Conservation (phyloP, 2,113 vertebrate genomes). For the Ammodytes dubius region DNA sequence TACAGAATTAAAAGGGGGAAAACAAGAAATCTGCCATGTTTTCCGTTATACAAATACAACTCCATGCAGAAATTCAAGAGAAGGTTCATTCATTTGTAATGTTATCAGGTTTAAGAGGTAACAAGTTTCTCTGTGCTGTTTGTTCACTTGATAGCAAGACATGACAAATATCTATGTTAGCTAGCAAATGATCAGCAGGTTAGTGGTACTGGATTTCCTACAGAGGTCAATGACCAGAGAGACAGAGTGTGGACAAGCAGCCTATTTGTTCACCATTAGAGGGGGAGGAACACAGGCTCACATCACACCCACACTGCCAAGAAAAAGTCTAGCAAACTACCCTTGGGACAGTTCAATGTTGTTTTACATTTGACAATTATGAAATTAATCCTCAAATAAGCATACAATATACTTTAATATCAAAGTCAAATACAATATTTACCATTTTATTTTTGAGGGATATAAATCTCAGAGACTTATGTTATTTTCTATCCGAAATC, state of each 20-base stretch:
- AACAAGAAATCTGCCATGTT: too few relatives aligned
- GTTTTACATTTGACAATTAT: neutral
- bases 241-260: neutral
- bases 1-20: neutral
- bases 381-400: too few relatives aligned
- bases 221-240: constrained; percentile 8
- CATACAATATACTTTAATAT: neutral
- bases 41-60: neutral
- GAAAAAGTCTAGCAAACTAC: neutral
- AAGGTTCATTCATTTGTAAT: neutral
- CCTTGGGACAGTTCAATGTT: neutral
- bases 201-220: neutral
- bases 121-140: neutral
- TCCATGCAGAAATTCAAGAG: neutral
- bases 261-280: neutral
- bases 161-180: neutral
- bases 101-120: neutral
- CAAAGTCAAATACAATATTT: neutral
- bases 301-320: neutral
- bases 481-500: neutral
- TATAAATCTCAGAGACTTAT: neutral
- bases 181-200: constrained; percentile 6
- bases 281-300: neutral
- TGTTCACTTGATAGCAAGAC: neutral
- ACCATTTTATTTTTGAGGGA: neutral